Percentiles rank a stretch among this genome's conserved stretches.
Conservation (phyloP, 2,797 vertebrate species). For the Enteromius radiatus region DNA sequence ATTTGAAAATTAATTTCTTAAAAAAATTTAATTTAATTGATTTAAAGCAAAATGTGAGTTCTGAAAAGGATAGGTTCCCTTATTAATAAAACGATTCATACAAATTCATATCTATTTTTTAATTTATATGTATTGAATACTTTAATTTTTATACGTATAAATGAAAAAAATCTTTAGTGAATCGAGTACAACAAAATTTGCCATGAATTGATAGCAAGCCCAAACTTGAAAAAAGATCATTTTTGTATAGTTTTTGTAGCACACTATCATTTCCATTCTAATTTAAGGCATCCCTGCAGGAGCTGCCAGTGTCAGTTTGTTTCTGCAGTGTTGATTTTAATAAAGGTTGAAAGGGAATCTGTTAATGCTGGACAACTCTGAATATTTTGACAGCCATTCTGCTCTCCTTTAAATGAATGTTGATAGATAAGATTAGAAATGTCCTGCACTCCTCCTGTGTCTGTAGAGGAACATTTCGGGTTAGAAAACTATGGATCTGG, state of each 20-base stretch:
- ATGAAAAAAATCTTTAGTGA: not conserved
- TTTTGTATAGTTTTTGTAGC: not conserved
- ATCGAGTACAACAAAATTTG: not conserved
- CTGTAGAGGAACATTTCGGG: constrained; percentile 11
- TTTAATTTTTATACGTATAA: not conserved
- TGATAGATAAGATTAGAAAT: constrained; percentile 68
- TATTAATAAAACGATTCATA: not conserved
- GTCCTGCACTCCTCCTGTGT: constrained; percentile 56
- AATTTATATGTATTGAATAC: not conserved
- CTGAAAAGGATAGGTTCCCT: not conserved
- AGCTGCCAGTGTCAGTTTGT: constrained; percentile 64
- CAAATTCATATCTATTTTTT: not conserved
- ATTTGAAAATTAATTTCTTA: not conserved
- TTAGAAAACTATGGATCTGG: constrained; percentile 44
- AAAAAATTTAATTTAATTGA: not conserved
- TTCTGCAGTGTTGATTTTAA: constrained; percentile 68
- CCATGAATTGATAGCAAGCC: not conserved
- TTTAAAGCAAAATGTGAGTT: not conserved
- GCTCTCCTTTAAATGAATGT: constrained; percentile 53
- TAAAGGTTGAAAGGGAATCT: constrained; percentile 66
- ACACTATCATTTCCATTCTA: constrained; percentile 39
- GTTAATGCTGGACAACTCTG: constrained; percentile 41
- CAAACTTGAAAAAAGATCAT: not conserved
- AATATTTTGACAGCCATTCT: constrained; percentile 61
- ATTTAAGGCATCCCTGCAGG: constrained; percentile 58